phyloP scores from a whole-genome alignment of 2,888 invertebrate genomes.

The Eupithecia tripunctaria region DNA sequence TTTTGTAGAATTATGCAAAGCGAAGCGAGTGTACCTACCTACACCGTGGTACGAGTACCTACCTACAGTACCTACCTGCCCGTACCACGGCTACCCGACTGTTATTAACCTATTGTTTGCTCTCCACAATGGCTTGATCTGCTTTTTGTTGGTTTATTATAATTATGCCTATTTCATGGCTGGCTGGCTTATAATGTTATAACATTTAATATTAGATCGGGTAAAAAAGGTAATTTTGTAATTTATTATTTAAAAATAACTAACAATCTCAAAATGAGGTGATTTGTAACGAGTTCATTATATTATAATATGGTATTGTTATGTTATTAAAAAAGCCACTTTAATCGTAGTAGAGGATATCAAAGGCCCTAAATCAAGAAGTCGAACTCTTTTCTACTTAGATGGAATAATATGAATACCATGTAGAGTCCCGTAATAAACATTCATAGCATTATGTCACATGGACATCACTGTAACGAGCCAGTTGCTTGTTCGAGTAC shows the following conservation, averaged over 20 bases:
- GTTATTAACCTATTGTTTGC: slow-evolving; percentile 42
- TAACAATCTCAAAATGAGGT: not conserved
- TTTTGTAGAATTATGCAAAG: slow-evolving; percentile 15
- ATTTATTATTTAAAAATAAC: not conserved
- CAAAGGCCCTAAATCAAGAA: not conserved
- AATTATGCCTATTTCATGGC: slow-evolving; percentile 14
- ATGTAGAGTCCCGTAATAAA: not conserved
- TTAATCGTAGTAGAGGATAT: too few species aligned
- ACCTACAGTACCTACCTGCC: too few species aligned
- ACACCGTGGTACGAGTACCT: too few species aligned
- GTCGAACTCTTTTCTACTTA: not conserved
- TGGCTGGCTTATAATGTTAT: slow-evolving; percentile 4
- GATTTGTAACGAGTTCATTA: not conserved
- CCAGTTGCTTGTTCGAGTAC: not conserved
- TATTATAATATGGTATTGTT: not conserved
- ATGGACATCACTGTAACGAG: not conserved
- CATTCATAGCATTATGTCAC: too few species aligned
- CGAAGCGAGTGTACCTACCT: not conserved
- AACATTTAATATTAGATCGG: slow-evolving; percentile 1
- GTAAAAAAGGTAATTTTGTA: not conserved
- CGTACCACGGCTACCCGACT: not conserved
- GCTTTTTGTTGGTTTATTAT: slow-evolving; percentile 15
- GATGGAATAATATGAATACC: not conserved
- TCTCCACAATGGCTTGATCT: slow-evolving; percentile 38
- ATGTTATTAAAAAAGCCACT: not conserved